Evolutionary conservation across 2,797 vertebrate genomes (phyloP), one percentile per base, ranked within the genome.

Genomic region (Lagorchestes hirsutus): DNA sequence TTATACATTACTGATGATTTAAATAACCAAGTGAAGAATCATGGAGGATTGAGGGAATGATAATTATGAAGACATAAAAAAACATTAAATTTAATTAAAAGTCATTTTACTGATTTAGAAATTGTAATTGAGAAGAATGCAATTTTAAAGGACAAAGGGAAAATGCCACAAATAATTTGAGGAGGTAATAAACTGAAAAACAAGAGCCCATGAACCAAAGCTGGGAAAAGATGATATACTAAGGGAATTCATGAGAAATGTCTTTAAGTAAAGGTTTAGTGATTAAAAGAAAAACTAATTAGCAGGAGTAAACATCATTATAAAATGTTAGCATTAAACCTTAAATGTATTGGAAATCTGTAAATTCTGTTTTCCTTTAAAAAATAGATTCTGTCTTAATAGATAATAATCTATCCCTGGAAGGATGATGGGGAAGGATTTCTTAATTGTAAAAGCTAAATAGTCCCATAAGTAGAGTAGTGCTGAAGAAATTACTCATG

Each of bases 171-270:
- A 96, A 95, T 92, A 93, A 95, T 90, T 82, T 93, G 93, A 62
- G 31, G 74, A 93, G 93, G 24, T 96, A 97, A 98, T 95, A 93
- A 91, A 3, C 55, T 97, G 96, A 93, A 94, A 67, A 97, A 93
- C 59, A 96, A 95, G 22, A 94, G 92, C 93, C 11, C 87, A 97
- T 90, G 97, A 97, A 97, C 91, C 14, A 40, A 67, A 67, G 62
- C 90, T 97, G 95, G 97, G 95, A 96, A 97, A 97, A 97, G 92
- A 97, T 0, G 94, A 18, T 40, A 87, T 58, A 97, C 34, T 95
- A 97, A 95, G 95, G 82, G 96, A 97, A 54, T 95, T 97, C 11
- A 92, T 34, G 52, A 62, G 95, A 94, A 97, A 97, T 95, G 95
- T 97, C 34, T 94, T 92, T n/a, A 62, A 54, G 90, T 0, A 56